Base-by-base conservation (phyloP, 2,888 invertebrate genomes). In the Agriopis aurantiaria region DNA sequence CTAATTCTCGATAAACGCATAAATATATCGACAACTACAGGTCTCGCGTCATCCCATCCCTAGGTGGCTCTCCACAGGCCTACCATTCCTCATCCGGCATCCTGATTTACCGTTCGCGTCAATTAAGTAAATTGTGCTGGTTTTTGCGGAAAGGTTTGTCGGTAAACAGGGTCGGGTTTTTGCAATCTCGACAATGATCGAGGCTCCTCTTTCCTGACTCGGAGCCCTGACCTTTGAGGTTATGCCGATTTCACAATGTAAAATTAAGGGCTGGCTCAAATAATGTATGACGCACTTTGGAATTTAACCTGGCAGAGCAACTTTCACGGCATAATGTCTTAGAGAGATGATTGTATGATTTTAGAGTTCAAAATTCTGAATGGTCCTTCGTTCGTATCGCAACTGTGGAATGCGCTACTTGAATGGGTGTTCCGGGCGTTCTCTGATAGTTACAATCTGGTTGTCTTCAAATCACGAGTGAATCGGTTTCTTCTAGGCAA, bases 21-120 rank as follows among this genome's bases (percentile, higher is more conserved):
- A 51, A n/a, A 48, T n/a, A 12, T 8, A 6, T 46, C 14, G 52
- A 46, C 60, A 59, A 45, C 52, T 53, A 60, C 3, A 11, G 33
- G 5, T 14, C 45, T 53, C 43, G n/a, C 55, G 40, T 40, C 41
- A 17, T 58, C 11, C n/a, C n/a, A n/a, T n/a, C n/a, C n/a, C n/a
- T n/a, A n/a, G n/a, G n/a, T n/a, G n/a, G n/a, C n/a, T n/a, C n/a
- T n/a, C n/a, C n/a, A n/a, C n/a, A n/a, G n/a, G n/a, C n/a, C n/a
- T n/a, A n/a, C 59, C 71, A 68, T 71, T 62, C 62, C 62, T 68
- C 71, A 65, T 65, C 61, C 61, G 61, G 43, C 61, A 52, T 46
- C 71, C 58, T 68, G 71, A 71, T 71, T 68, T 71, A 68, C 68
- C 61, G 68, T 67, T 55, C 45, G 49, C 65, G 65, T 65, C 71